Conservation (phyloP, 2,888 invertebrate genomes). For the Andrena fulva region DNA sequence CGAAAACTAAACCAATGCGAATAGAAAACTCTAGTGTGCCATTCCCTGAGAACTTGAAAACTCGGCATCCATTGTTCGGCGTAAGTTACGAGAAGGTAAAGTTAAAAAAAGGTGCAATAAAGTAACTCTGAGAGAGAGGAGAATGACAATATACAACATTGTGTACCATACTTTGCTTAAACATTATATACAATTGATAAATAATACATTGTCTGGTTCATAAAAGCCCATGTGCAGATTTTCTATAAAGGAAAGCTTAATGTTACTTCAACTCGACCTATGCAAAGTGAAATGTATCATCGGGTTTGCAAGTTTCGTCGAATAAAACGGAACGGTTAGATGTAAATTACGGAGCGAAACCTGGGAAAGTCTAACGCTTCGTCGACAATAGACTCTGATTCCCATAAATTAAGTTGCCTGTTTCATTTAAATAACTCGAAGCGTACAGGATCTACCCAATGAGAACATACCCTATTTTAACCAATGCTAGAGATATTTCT, state of each 20-base stretch:
- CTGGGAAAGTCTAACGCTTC: neutral
- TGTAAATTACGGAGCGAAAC: neutral
- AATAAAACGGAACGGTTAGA: slow-evolving; percentile 28
- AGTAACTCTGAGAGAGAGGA: neutral
- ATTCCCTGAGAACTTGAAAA: slow-evolving; percentile 74
- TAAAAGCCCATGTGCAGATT: neutral
- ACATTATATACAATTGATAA: slow-evolving; percentile 8
- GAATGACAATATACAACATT: slow-evolving; percentile 1
- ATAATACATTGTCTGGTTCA: slow-evolving; percentile 15
- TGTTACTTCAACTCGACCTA: neutral
- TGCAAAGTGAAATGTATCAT: slow-evolving; percentile 14
- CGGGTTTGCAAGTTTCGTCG: neutral
- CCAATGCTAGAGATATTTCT: slow-evolving; percentile 33
- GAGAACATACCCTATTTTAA: slow-evolving; percentile 25
- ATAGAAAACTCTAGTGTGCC: slow-evolving; percentile 64
- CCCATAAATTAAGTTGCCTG: neutral
- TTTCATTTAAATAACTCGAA: slow-evolving; percentile 25
- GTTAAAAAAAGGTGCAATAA: slow-evolving; percentile 16
- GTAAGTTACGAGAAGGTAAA: slow-evolving; percentile 37
- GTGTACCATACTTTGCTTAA: neutral
- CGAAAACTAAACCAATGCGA: slow-evolving; percentile 56
- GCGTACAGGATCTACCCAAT: neutral
- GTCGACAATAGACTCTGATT: neutral
- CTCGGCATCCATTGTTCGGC: slow-evolving; percentile 75
- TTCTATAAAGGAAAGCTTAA: slow-evolving; percentile 1